Evolutionary conservation across 1,140 invertebrate genomes (phyloP).

Genomic region (Drosophila subobscura): DNA sequence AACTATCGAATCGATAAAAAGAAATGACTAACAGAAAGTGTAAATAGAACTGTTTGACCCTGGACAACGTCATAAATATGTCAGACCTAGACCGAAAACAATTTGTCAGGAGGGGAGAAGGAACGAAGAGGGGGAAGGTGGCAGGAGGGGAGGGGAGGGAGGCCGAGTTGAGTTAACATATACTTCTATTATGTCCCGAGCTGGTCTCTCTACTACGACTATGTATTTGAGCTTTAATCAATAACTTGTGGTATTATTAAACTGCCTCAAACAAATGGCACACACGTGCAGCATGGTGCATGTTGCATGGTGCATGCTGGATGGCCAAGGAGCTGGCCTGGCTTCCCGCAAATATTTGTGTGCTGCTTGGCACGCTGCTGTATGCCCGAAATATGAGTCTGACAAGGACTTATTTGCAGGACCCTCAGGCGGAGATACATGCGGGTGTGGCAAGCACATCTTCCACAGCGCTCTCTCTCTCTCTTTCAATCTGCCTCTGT

Average conservation of each 20-base stretch:
- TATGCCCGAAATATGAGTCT: conserved; percentile 57
- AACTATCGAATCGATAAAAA: conserved; percentile 43
- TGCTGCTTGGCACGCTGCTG: conserved; percentile 53
- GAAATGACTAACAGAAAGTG: conserved; percentile 48
- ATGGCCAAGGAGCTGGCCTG: neutral
- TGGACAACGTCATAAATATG: conserved; percentile 69
- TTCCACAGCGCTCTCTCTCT: neutral
- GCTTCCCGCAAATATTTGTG: conserved; percentile 56
- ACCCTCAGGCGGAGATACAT: conserved; percentile 54
- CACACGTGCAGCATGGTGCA: conserved; percentile 15
- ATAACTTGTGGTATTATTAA: conserved; percentile 76
- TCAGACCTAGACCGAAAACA: conserved; percentile 50
- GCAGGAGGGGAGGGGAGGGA: no score
- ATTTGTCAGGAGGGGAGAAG: conserved; percentile 48
- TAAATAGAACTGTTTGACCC: conserved; percentile 56
- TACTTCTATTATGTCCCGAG: conserved; percentile 27
- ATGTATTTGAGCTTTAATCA: conserved; percentile 57
- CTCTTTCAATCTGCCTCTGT: conserved; percentile 7
- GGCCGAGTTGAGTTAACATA: conserved; percentile 26
- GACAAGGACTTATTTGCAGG: conserved; percentile 61
- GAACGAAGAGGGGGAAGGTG: conserved; percentile 1
- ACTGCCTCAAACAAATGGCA: conserved; percentile 17
- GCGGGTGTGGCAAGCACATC: conserved; percentile 38
- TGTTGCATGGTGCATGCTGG: conserved; percentile 1
- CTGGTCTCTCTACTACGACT: neutral